These are phyloP conservation scores for Colius striatus DNA, from an alignment of 2,113 vertebrate genomes.

Conservation along the genomic window DNA sequence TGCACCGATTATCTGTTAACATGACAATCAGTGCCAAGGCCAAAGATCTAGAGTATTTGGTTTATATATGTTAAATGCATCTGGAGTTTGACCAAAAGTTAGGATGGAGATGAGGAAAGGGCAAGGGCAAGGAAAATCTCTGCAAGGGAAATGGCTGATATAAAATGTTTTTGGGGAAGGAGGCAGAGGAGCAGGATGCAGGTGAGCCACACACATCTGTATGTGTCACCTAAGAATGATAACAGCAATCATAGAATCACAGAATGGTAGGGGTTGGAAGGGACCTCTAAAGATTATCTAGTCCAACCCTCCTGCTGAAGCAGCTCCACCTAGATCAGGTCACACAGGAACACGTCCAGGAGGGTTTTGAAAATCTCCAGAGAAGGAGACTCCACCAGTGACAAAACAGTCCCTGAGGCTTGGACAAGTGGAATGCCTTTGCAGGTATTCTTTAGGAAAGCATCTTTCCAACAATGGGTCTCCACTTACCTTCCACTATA, in stretches of 20 bases:
- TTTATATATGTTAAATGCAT: background rate
- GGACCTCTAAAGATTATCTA: too few relatives aligned
- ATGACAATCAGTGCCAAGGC: background rate
- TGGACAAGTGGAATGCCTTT: background rate
- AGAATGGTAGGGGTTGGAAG: too few relatives aligned
- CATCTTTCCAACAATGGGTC: background rate
- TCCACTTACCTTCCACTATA: background rate
- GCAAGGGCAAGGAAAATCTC: background rate
- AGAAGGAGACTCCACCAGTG: background rate
- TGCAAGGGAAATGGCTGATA: background rate
- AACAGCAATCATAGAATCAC: background rate
- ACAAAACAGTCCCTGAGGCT: background rate
- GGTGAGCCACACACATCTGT: rapidly evolving
- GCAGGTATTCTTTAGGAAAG: background rate
- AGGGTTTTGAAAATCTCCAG: too few relatives aligned
- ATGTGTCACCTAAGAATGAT: background rate
- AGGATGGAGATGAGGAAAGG: background rate
- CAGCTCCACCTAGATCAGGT: too few relatives aligned
- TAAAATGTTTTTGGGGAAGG: background rate
- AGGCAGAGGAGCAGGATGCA: background rate
- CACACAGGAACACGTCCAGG: too few relatives aligned
- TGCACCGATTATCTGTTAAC: background rate
- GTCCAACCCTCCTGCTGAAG: too few relatives aligned
- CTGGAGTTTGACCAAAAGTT: background rate
- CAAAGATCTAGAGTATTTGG: background rate